Base-by-base conservation (phyloP, 1,140 invertebrate genomes). In the Pseudomyrmex gracilis region DNA sequence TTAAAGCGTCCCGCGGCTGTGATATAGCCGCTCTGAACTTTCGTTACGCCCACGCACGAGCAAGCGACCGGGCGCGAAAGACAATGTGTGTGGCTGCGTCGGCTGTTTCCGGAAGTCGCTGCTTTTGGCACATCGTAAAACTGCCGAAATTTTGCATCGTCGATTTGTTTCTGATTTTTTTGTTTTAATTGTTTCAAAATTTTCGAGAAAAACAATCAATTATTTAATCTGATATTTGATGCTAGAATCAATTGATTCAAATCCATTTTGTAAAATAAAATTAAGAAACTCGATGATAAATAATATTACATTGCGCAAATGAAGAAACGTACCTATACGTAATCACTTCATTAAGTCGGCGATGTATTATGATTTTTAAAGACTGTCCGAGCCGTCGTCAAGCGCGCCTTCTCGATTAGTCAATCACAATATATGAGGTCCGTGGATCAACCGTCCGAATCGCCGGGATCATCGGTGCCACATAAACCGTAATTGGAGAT, bases 401-500 rank as follows among this genome's bases (percentile, higher is more conserved):
- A 24, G 55, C 61, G 53, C 57, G 57, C 73, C 68, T 34, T 73
- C 83, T 87, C 73, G 86, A 88, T 88, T 88, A 88, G 73, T 67
- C 86, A 77, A 85, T 88, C 87, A 88, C 86, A 78, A 85, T 88
- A 73, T 78, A 83, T 58, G 86, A 83, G 47, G 66, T n/a, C 43
- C 34, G 85, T 82, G 83, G 88, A 82, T 84, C 58, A 89, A 82
- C 67, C 24, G 77, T 47, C 74, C 63, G 88, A 87, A 80, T 82
- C 66, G 82, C n/a, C 58, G 55, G 80, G 82, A 78, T 89, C 85
- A 74, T 85, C 77, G 66, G 47, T 82, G 70, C 76, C 77, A 87
- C 82, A 82, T 76, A 61, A 73, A n/a, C 83, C 82, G 66, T 90
- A 90, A 90, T 90, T 90, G 90, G 89, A 34, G 34, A 87, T 85